Evolutionary conservation across 2,888 invertebrate genomes (phyloP).

Genomic region (Andrena chrysosceles): DNA sequence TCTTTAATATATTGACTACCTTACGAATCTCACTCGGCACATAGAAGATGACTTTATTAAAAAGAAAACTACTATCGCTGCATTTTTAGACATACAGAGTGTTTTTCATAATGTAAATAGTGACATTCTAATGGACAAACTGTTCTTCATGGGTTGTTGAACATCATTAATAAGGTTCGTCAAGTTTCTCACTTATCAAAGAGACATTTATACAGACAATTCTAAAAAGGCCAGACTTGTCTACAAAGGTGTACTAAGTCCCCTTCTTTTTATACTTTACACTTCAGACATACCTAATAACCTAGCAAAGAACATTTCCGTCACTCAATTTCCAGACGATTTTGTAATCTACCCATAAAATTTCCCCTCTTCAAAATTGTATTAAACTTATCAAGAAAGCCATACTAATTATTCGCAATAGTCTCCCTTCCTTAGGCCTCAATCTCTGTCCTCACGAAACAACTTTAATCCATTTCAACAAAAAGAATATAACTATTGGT

Average conservation of each 20-base stretch:
- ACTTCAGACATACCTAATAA: background rate
- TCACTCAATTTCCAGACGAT: constrained; percentile 6
- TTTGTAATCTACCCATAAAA: background rate
- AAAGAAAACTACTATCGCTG: too few relatives aligned
- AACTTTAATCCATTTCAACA: constrained; percentile 17
- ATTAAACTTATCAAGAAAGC: background rate
- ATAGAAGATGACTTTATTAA: too few relatives aligned
- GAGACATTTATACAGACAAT: background rate
- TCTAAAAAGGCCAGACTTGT: background rate
- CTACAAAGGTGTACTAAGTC: constrained; percentile 26
- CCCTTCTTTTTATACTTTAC: constrained; percentile 17
- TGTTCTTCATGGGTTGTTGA: background rate
- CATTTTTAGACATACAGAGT: too few relatives aligned
- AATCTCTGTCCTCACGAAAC: constrained; percentile 4
- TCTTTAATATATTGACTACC: too few relatives aligned
- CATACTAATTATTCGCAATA: background rate
- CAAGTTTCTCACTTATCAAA: constrained; percentile 7
- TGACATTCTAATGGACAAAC: constrained; percentile 12
- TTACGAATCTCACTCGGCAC: too few relatives aligned
- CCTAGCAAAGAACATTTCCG: background rate
- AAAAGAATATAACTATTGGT: background rate
- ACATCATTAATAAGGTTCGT: background rate
- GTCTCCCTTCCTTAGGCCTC: background rate
- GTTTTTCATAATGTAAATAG: too few relatives aligned
- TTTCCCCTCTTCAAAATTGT: background rate